A percentile compares a stretch with the other conserved stretches of the same genome.
phyloP scores from a whole-genome alignment of 2,888 invertebrate genomes.

The Standfussiana lucernea region DNA sequence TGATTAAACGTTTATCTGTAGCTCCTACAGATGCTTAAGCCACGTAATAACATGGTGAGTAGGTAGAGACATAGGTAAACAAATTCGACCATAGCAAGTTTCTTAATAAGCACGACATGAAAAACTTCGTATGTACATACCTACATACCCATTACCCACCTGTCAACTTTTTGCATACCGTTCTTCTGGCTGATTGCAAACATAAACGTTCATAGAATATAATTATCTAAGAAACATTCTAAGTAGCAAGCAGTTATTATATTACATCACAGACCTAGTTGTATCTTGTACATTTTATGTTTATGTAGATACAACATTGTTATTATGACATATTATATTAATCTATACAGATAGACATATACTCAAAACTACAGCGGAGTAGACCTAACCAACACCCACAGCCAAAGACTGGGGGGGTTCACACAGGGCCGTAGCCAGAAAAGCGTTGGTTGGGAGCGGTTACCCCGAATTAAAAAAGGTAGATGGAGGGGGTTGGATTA shows the following conservation, averaged over 20 bases:
- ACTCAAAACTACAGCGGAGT: not conserved
- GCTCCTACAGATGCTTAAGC: constrained; percentile 7
- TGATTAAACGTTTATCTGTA: constrained; percentile 2
- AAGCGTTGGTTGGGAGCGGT: too few relatives aligned
- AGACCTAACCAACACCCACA: too few relatives aligned
- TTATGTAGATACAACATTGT: not conserved
- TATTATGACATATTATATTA: not conserved
- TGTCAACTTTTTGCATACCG: constrained; percentile 35
- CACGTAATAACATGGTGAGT: not conserved
- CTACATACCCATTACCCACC: constrained; percentile 23
- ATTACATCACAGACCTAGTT: constrained; percentile 11
- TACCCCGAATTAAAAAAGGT: too few relatives aligned
- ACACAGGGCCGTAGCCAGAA: too few relatives aligned
- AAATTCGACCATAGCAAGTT: constrained; percentile 25
- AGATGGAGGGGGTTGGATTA: too few relatives aligned
- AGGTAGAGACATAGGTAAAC: constrained; percentile 6
- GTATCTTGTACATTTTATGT: not conserved
- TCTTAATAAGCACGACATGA: constrained; percentile 19
- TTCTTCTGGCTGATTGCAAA: constrained; percentile 17
- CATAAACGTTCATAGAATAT: constrained; percentile 27
- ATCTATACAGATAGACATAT: not conserved
- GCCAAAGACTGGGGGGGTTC: too few relatives aligned
- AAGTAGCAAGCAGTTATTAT: constrained; percentile 16
- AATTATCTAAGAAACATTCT: constrained; percentile 30
- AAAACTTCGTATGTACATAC: constrained; percentile 21